Evolutionary conservation across 2,113 vertebrate species (phyloP).

Genomic region (Trichomycterus rosablanca): DNA sequence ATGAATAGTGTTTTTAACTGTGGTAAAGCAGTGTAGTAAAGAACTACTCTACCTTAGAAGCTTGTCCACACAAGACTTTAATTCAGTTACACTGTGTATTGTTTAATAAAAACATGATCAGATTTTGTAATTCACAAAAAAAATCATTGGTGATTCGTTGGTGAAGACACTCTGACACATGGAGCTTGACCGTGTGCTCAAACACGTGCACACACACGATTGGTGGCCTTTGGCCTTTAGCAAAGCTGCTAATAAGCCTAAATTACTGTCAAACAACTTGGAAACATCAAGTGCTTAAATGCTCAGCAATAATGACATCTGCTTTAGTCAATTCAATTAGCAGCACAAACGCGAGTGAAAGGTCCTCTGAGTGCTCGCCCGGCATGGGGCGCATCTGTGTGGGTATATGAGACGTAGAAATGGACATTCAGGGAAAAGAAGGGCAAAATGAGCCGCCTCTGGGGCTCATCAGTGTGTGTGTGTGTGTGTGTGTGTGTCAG

Average conservation of each 20-base stretch:
- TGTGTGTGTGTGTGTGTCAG: slow-evolving; percentile 22
- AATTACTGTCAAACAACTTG: slow-evolving; percentile 77
- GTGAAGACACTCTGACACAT: too few relatives aligned
- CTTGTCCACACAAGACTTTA: too few relatives aligned
- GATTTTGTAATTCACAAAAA: too few relatives aligned
- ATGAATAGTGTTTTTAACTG: too few relatives aligned
- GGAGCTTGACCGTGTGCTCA: too few relatives aligned
- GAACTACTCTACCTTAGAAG: too few relatives aligned
- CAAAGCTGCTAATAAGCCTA: slow-evolving; percentile 81
- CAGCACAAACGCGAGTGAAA: slow-evolving; percentile 70
- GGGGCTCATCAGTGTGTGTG: slow-evolving; percentile 30
- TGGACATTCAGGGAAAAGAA: slow-evolving; percentile 9
- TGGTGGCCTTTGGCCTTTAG: slow-evolving; percentile 77
- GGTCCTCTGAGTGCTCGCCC: slow-evolving; percentile 62
- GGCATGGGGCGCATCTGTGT: slow-evolving; percentile 21
- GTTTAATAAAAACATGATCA: too few relatives aligned
- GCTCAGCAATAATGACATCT: slow-evolving; percentile 85
- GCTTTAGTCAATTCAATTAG: slow-evolving; percentile 77
- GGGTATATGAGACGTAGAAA: slow-evolving; percentile 21
- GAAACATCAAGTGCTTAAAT: slow-evolving; percentile 79
- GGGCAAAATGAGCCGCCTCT: slow-evolving; percentile 24
- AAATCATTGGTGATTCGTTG: too few relatives aligned
- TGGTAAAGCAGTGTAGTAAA: too few relatives aligned
- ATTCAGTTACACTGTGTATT: too few relatives aligned
- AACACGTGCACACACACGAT: slow-evolving; percentile 23